phyloP scores from a whole-genome alignment of 2,888 invertebrate genomes.

The Enoplolaimus lenunculus region DNA sequence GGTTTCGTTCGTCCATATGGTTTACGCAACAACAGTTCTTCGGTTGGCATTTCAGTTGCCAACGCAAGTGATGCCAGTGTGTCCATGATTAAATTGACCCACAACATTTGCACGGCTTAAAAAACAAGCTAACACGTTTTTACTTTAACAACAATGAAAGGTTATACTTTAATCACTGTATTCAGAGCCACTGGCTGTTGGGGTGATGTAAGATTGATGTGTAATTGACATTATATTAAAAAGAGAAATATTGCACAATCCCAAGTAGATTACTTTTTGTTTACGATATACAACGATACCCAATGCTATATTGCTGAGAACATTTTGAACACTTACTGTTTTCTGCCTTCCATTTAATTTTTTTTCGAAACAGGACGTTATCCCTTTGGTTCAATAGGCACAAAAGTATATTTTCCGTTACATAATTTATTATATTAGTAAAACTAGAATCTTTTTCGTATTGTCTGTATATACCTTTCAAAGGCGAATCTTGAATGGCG shows the following conservation, averaged over 20 bases:
- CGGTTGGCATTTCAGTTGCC: conserved; percentile 48
- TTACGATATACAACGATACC: no score
- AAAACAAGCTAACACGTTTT: conserved; percentile 28
- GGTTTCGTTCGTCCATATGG: conserved; percentile 47
- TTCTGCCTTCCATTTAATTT: no score
- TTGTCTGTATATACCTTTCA: no score
- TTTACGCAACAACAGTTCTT: conserved; percentile 45
- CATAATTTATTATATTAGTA: no score
- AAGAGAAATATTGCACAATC: no score
- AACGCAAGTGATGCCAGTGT: conserved; percentile 48
- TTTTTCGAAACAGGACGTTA: background rate
- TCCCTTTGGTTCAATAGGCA: no score
- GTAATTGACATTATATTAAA: background rate
- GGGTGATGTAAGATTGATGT: background rate
- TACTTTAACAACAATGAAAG: background rate
- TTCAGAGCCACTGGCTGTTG: background rate
- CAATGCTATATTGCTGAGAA: no score
- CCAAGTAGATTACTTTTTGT: no score
- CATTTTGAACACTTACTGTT: no score
- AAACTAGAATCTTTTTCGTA: conserved; percentile 14
- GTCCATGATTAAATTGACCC: conserved; percentile 50
- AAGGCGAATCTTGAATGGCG: conserved; percentile 44
- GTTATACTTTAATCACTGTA: background rate
- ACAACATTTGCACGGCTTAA: conserved; percentile 47
- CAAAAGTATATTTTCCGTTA: background rate